These are phyloP conservation scores for Leucoraja ocellata DNA, from an alignment of 2,797 vertebrate genomes.

Conservation along the genomic window DNA sequence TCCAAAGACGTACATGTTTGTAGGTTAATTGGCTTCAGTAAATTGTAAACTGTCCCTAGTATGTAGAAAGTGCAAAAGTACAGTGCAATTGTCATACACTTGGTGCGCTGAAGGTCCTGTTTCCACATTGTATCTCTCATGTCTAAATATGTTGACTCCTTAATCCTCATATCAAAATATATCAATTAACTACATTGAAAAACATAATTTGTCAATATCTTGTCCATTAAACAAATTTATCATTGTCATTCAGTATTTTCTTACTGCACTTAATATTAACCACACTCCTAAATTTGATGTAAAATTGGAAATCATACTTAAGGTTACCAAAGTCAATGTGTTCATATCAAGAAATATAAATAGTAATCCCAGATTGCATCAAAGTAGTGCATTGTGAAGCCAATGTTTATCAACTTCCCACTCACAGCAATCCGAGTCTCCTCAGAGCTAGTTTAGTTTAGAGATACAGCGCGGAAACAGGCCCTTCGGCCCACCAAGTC, in stretches of 20 bases:
- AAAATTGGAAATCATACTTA: background rate
- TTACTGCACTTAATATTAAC: background rate
- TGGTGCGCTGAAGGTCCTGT: no score
- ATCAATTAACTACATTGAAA: background rate
- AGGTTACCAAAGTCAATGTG: background rate
- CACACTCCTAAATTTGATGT: background rate
- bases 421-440: no score
- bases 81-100: no score
- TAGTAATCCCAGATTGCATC: background rate
- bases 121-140: background rate
- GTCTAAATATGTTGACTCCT: background rate
- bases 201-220: background rate
- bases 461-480: no score
- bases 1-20: no score
- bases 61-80: no score
- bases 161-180: background rate
- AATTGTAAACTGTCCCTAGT: no score
- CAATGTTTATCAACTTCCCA: background rate
- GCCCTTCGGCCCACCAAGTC: no score
- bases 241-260: background rate
- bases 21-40: no score
- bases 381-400: background rate
- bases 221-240: background rate
- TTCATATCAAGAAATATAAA: background rate
- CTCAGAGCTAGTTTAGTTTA: no score